Evolutionary conservation across 2,888 invertebrate genomes (phyloP).

Genomic region (Gymnosoma rotundatum): DNA sequence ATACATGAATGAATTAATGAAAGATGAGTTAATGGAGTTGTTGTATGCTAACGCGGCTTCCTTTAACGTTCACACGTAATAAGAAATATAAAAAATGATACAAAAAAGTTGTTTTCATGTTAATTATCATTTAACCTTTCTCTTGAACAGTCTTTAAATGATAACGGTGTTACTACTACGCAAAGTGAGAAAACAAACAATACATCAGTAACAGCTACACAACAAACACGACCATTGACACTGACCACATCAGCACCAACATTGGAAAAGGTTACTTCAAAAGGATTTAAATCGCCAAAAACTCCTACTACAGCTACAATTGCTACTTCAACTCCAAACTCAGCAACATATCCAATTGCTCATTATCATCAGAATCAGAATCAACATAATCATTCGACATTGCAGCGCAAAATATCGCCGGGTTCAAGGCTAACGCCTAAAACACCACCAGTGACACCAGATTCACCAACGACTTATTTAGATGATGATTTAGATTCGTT

Average conservation of each 20-base stretch:
- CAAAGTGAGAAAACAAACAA: constrained; percentile 70
- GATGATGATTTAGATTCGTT: constrained; percentile 90
- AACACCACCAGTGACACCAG: constrained; percentile 86
- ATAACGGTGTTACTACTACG: constrained; percentile 78
- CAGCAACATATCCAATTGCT: constrained; percentile 68
- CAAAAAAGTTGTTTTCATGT: constrained; percentile 67
- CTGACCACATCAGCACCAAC: constrained; percentile 69
- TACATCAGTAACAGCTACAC: constrained; percentile 64
- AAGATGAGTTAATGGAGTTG: background rate
- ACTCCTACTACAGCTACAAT: constrained; percentile 82
- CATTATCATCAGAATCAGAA: constrained; percentile 74
- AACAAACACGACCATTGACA: constrained; percentile 71
- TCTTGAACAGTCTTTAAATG: constrained; percentile 80
- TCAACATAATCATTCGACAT: constrained; percentile 19
- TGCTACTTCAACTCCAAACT: constrained; percentile 64
- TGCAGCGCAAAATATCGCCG: constrained; percentile 36
- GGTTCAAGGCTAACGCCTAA: constrained; percentile 82
- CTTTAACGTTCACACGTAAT: constrained; percentile 21
- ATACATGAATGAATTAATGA: constrained; percentile 19
- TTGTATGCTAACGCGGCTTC: constrained; percentile 16
- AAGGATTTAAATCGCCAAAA: constrained; percentile 75
- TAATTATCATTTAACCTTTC: constrained; percentile 74
- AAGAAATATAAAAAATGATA: constrained; percentile 55
- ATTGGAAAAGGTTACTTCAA: constrained; percentile 61
- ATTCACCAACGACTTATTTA: constrained; percentile 83